These are phyloP conservation scores for Deilephila porcellus DNA, from an alignment of 2,888 invertebrate genomes.

Conservation along the genomic window DNA sequence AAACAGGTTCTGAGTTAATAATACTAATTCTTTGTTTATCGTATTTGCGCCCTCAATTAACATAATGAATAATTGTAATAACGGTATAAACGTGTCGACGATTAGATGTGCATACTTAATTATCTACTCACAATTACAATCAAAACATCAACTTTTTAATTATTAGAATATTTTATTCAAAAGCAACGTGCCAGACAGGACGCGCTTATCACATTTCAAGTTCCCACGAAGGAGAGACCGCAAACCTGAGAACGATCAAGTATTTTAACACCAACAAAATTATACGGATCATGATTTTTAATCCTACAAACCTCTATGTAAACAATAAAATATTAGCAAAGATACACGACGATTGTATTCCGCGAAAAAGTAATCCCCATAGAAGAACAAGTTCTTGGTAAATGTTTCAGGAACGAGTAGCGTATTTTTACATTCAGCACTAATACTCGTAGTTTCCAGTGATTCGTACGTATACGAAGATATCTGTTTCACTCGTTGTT, in stretches of 20 bases:
- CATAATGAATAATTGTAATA: neutral
- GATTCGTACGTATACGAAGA: neutral
- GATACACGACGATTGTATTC: too few relatives aligned
- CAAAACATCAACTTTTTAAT: neutral
- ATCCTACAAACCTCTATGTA: neutral
- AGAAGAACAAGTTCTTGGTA: too few relatives aligned
- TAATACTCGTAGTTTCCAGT: neutral
- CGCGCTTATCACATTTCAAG: conserved; percentile 4
- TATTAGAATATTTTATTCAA: neutral
- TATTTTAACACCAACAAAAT: neutral
- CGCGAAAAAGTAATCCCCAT: too few relatives aligned
- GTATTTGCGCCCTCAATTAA: neutral
- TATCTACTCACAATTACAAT: neutral
- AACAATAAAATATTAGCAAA: neutral
- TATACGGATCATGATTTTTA: neutral
- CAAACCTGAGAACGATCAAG: neutral
- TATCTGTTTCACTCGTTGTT: neutral
- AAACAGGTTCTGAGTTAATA: neutral
- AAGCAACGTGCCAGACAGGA: neutral
- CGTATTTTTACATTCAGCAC: too few relatives aligned
- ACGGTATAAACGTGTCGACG: neutral
- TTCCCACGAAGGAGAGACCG: conserved; percentile 9
- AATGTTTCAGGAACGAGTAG: too few relatives aligned
- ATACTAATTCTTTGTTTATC: neutral
- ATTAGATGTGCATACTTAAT: neutral